Base-by-base conservation (phyloP, 1,140 invertebrate species). In the Tetraneura akinire region DNA sequence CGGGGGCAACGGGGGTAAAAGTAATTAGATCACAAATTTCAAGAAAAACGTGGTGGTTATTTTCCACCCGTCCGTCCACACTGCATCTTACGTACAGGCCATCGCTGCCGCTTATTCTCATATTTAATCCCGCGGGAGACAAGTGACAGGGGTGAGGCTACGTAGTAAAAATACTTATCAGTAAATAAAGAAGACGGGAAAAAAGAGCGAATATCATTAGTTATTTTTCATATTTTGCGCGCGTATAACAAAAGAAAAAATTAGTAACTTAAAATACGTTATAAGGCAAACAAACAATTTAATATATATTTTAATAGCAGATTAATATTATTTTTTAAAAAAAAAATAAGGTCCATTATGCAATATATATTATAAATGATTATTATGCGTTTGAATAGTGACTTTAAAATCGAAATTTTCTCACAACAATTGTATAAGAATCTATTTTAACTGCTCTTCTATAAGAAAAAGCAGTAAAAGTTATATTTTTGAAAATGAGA, bases 21-120 rank as follows among this genome's bases (percentile, higher is more conserved):
- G 68, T 71, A 71, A 71, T 71, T 71, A 71, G 68, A 71, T 71
- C 68, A 51, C 68, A 71, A 71, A 71, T 71, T 71, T 71, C 68
- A 13, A 71, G 68, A 71, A 71, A 71, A 71, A 71, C 68, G 68
- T 71, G 45, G 68, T 51, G 68, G 68, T 71, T 71, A 71, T 71
- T 71, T 71, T 71, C 45, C 68, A 49, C 23, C 16, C 68, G 47
- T 49, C 68, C 45, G 23, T 49, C 45, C 45, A 8, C 26, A 23
- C n/a, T n/a, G n/a, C n/a, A 21, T 71, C 23, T 71, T 37, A 49
- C 23, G 47, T 49, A n/a, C n/a, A n/a, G 68, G 16, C 64, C 37
- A n/a, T 32, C 62, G 8, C 21, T 21, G 16, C 47, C 47, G 16
- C 23, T 9, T 29, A 71, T 71, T 49, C 68, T 71, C 47, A 71